Evolutionary conservation across 2,797 vertebrate genomes (phyloP).

Genomic region (Naso thynnoides): DNA sequence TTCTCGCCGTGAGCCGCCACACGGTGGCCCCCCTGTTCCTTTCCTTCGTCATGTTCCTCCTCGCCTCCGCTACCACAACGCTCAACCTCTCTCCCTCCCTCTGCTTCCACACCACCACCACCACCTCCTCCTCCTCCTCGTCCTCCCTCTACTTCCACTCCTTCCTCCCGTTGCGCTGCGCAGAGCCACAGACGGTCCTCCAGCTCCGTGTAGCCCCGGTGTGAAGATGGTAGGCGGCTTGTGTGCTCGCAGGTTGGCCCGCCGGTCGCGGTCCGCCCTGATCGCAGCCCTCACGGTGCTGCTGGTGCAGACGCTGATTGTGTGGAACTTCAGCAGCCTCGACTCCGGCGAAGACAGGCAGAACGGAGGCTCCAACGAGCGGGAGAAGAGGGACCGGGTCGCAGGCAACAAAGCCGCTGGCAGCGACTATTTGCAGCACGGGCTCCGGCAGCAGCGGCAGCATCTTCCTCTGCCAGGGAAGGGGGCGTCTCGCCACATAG

Average conservation of each 20-base stretch:
- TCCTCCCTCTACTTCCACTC: slow-evolving; percentile 65
- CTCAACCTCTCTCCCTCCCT: slow-evolving; percentile 44
- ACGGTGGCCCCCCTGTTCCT: slow-evolving; percentile 81
- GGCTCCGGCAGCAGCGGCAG: slow-evolving; percentile 67
- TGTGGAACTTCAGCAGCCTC: slow-evolving; percentile 96
- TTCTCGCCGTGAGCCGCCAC: slow-evolving; percentile 63
- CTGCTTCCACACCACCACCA: slow-evolving; percentile 7
- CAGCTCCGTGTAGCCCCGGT: slow-evolving; percentile 69
- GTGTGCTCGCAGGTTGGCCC: slow-evolving; percentile 91
- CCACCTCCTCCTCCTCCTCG: slow-evolving; percentile 52
- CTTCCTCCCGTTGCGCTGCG: slow-evolving; percentile 76
- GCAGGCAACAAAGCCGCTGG: slow-evolving; percentile 79
- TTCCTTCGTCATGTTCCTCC: slow-evolving; percentile 68
- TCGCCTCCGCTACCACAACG: slow-evolving; percentile 57
- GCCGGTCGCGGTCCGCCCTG: slow-evolving; percentile 92
- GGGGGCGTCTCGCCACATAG: slow-evolving; percentile 83
- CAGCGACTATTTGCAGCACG: slow-evolving; percentile 77
- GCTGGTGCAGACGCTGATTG: slow-evolving; percentile 93
- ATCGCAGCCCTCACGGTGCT: slow-evolving; percentile 92
- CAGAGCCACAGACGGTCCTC: slow-evolving; percentile 72
- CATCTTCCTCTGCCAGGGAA: slow-evolving; percentile 80
- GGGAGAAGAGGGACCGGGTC: slow-evolving; percentile 85
- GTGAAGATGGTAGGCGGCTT: slow-evolving; percentile 84
- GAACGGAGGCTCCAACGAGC: slow-evolving; percentile 81
- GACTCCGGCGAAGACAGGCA: slow-evolving; percentile 89